Evolutionary conservation across 2,113 vertebrate genomes (phyloP).

Genomic region (Polypterus bichir): DNA sequence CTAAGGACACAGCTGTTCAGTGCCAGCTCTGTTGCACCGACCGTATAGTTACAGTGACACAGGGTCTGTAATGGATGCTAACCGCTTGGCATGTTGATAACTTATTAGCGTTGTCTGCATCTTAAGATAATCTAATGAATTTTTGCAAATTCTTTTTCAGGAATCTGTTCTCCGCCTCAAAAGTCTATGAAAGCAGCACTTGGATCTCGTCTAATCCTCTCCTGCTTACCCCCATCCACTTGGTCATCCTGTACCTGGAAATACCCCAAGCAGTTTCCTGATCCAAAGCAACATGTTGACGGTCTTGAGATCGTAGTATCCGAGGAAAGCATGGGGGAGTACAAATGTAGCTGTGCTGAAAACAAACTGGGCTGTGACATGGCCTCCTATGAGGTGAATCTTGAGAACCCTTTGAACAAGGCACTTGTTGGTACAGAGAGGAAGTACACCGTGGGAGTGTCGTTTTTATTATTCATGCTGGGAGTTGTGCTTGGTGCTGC

Average conservation of each 20-base stretch:
- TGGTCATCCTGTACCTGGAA: constrained; percentile 59
- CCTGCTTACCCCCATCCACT: constrained; percentile 56
- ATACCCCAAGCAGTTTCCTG: constrained; percentile 39
- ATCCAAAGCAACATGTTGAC: constrained; percentile 43
- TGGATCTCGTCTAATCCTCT: constrained; percentile 30
- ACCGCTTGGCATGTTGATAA: no score
- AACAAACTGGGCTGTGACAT: constrained; percentile 43
- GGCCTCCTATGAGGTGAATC: constrained; percentile 54
- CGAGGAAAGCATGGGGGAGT: constrained; percentile 46
- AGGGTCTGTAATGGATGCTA: neutral
- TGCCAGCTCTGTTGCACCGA: no score
- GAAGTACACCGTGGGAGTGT: constrained; percentile 34
- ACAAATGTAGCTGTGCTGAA: constrained; percentile 62
- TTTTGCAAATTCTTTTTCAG: constrained; percentile 18
- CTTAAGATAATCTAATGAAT: neutral
- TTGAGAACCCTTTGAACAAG: constrained; percentile 23
- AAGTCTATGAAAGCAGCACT: constrained; percentile 29
- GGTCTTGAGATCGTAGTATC: constrained; percentile 56
- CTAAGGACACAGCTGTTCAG: no score
- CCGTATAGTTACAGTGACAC: neutral
- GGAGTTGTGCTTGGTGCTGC: constrained; percentile 32
- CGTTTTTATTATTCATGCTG: constrained; percentile 39
- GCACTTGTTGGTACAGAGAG: constrained; percentile 11
- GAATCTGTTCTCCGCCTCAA: constrained; percentile 14
- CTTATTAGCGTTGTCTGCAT: no score